Evolutionary conservation across 2,113 vertebrate genomes (phyloP).

Genomic region (Dinomys branickii): DNA sequence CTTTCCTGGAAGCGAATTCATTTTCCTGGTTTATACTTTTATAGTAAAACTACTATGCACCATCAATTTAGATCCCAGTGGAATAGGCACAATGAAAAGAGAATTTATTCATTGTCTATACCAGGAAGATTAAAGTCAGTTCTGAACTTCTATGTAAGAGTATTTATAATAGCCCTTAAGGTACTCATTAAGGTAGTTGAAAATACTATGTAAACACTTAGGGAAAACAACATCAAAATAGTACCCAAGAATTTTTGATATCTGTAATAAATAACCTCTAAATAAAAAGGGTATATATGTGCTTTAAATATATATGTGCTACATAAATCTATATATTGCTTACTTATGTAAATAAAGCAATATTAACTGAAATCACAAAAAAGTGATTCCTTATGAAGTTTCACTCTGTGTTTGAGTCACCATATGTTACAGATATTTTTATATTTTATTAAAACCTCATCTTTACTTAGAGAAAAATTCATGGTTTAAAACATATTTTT

Average conservation of each 20-base stretch:
- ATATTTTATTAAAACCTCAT: background rate
- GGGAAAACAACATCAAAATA: background rate
- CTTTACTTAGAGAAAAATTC: background rate
- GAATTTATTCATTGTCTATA: background rate
- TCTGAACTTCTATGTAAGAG: background rate
- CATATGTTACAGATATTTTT: background rate
- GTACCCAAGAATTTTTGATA: background rate
- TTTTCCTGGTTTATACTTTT: conserved; percentile 17
- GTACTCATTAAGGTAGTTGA: background rate
- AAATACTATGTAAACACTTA: background rate
- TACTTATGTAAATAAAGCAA: background rate
- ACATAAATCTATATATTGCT: background rate
- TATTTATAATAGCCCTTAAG: background rate
- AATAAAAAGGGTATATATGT: too few relatives aligned
- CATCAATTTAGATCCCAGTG: background rate
- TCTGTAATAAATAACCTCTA: background rate
- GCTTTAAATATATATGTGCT: background rate
- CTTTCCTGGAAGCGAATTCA: background rate
- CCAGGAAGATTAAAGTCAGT: conserved; percentile 24
- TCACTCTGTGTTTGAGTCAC: background rate
- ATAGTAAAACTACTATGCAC: background rate
- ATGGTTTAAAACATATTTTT: background rate
- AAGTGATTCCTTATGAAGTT: background rate
- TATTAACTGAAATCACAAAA: background rate
- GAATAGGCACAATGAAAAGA: background rate